These are phyloP conservation scores for Rhizomys pruinosus DNA, from an alignment of 2,113 vertebrate genomes.

Conservation along the genomic window DNA sequence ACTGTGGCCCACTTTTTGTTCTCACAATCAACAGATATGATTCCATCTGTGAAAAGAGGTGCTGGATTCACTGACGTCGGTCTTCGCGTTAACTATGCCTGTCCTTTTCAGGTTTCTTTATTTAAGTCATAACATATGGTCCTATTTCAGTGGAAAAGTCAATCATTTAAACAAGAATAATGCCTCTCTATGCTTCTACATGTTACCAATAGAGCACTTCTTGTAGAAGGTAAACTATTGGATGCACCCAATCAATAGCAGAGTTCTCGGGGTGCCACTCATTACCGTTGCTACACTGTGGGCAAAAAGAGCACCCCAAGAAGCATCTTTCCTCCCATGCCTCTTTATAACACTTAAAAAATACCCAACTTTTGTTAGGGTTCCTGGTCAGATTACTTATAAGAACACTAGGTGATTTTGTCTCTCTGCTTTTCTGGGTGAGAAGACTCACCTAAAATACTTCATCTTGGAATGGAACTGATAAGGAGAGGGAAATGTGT, in stretches of 20 bases:
- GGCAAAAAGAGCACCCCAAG: background rate
- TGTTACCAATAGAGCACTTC: background rate
- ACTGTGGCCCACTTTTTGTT: constrained; percentile 96
- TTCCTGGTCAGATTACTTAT: background rate
- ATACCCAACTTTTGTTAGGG: background rate
- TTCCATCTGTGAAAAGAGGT: constrained; percentile 51
- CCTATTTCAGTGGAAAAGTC: background rate
- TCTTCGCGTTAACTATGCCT: background rate
- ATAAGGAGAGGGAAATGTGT: too few relatives aligned
- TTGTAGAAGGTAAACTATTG: background rate
- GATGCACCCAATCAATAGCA: accelerated
- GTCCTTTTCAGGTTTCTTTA: background rate
- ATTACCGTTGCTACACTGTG: accelerated
- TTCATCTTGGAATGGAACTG: background rate
- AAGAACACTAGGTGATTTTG: background rate
- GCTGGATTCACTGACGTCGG: accelerated
- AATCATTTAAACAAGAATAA: background rate
- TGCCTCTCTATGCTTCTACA: background rate
- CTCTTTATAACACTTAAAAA: background rate
- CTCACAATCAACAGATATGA: constrained; percentile 30
- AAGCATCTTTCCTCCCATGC: accelerated
- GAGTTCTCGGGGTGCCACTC: accelerated
- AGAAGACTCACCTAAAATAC: background rate
- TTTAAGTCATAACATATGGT: accelerated
- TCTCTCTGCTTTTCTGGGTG: background rate